phyloP scores from a whole-genome alignment of 2,113 vertebrate species.

The Lota lota region DNA sequence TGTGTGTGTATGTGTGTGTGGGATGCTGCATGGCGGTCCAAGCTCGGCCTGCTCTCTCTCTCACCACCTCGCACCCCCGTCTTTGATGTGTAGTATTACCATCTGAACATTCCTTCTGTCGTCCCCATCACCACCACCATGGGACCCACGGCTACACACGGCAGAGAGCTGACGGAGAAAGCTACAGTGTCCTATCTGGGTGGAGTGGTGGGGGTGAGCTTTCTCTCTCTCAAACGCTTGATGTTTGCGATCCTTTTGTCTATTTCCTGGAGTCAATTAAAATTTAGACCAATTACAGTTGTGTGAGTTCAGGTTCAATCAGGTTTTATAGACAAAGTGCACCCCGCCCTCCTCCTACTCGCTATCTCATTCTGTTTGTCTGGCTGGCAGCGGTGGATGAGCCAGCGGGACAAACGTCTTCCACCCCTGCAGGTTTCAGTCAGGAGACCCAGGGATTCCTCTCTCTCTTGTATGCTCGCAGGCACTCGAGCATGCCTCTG shows the following conservation, averaged over 20 bases:
- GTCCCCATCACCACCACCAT: no score
- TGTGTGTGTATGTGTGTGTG: no score
- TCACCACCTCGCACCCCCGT: conserved; percentile 28
- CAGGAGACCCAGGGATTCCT: conserved; percentile 58
- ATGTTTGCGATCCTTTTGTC: conserved; percentile 34
- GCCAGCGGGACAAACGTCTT: conserved; percentile 18
- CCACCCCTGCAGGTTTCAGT: conserved; percentile 42
- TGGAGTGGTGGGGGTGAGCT: neutral
- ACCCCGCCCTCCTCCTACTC: no score
- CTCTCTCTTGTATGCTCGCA: conserved; percentile 16
- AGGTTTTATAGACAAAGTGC: conserved; percentile 50
- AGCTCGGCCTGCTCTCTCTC: conserved; percentile 21
- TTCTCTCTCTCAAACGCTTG: conserved; percentile 31
- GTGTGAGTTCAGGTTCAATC: conserved; percentile 46
- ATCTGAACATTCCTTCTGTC: no score
- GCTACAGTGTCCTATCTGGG: no score
- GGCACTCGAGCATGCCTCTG: conserved; percentile 42
- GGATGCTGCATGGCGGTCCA: neutral
- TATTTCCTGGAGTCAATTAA: conserved; percentile 45
- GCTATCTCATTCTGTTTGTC: conserved; percentile 55
- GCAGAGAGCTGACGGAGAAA: no score
- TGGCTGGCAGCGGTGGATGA: conserved; percentile 25
- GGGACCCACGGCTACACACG: no score
- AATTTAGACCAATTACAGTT: conserved; percentile 51
- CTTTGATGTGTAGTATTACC: no score